Evolutionary conservation across 2,113 vertebrate species (phyloP).

Genomic region (Pteronura brasiliensis): DNA sequence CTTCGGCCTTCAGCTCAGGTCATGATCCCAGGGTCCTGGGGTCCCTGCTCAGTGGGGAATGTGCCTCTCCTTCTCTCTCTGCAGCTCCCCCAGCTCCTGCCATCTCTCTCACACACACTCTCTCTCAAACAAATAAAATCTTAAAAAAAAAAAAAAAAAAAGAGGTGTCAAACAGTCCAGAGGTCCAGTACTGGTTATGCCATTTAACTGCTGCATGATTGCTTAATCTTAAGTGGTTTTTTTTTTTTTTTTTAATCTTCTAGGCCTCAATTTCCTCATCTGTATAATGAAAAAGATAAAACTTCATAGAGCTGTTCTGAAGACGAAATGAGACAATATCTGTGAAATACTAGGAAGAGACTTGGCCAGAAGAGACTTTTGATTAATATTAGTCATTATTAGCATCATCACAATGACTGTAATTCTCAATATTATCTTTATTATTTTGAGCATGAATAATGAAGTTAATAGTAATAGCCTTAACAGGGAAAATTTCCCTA

Average conservation of each 20-base stretch:
- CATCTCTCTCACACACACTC: too few species aligned
- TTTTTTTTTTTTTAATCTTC: background rate
- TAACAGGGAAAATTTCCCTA: background rate
- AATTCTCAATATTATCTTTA: background rate
- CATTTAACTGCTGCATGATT: background rate
- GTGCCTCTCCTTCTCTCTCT: background rate
- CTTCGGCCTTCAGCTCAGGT: background rate
- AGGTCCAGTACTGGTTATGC: background rate
- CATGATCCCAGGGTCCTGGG: background rate
- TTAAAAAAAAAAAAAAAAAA: background rate
- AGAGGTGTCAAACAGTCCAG: background rate
- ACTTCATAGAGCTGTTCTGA: background rate
- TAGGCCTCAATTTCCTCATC: background rate
- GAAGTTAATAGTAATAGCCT: background rate
- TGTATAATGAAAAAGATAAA: conserved; percentile 2
- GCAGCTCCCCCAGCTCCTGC: too few species aligned
- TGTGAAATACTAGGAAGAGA: background rate
- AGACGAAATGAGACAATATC: background rate
- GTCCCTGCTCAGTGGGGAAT: background rate
- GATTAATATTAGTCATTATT: background rate
- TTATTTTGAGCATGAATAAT: background rate
- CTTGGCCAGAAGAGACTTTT: background rate
- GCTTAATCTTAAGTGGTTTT: background rate
- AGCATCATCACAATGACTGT: background rate
- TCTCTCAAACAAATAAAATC: background rate